Evolutionary conservation across 2,888 invertebrate genomes (phyloP), one percentile per base, ranked within the genome.

Genomic region (Sussaba pulchella): DNA sequence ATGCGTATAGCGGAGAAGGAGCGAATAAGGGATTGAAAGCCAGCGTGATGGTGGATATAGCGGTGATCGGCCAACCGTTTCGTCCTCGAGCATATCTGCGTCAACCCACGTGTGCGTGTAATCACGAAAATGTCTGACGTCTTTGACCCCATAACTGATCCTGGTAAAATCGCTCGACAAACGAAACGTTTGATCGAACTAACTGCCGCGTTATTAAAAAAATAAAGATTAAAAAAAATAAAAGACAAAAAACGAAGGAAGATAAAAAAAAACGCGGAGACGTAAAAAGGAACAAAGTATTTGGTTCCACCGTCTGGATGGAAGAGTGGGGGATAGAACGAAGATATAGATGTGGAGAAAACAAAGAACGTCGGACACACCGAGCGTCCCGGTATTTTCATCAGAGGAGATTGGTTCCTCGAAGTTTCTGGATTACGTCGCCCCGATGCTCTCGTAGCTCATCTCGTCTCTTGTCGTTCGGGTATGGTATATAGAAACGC

Each of bases 391-490:
- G 88, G 88, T 87, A 88, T 88, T 88, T 89, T 88, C 88, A 89
- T 89, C 89, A 87, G 87, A 85, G 87, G 81, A 88, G 88, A 89
- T 88, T 88, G 89, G 86, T 86, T 88, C 85, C 85, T 82, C 81
- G 83, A 87, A 89, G 87, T 88, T 86, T 83, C 85, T 82, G 85
- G 86, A 88, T 88, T 87, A 86, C 86, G 82, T 87, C 84, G 82
- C 82, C 82, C 79, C 54, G 71, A 26, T 61, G 81, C 41, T 75
- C 72, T 71, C 80, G 64, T 77, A 64, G 70, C 69, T 74, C 74
- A 72, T 82, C 61, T 45, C 61, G 64, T 77, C 63, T 78, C 70
- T 61, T 47, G 69, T 78, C 74, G 57, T 71, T 54, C 50, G 57
- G 74, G 73, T 70, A 78, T 80, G 73, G 67, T 78, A 73, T 71